Evolutionary conservation across 2,113 vertebrate species (phyloP), one percentile per base, ranked within the genome.

Genomic region (Ctenomys sociabilis): DNA sequence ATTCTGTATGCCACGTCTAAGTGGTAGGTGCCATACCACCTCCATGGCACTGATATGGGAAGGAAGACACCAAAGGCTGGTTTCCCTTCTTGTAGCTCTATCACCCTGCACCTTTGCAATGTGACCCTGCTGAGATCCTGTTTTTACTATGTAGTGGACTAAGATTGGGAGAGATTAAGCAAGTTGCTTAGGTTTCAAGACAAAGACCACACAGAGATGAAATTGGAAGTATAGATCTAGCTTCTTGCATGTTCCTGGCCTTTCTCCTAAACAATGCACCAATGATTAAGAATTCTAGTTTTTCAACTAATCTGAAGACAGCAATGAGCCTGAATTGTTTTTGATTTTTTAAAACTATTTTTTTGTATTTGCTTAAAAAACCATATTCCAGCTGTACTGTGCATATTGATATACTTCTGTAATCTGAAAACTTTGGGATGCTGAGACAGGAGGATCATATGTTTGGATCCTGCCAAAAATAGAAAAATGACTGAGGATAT

Each of bases 121-220:
- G 0, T 21, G 49, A 19, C n/a, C 13, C 13, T n/a, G 52, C n/a
- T 0, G 1, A 54, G 13, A n/a, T 13, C 21, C 1, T 54, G 6
- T 66, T 82, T 95, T 92, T 43, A 45, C 45, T 84, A 21, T 32
- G 43, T 14, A 77, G 54, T 35, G 30, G 0, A 37, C 43, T 49
- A 45, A 93, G 85, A 12, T 30, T 35, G 49, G 66, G 88, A 19
- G 64, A 90, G 28, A 68, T 28, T 59, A 78, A 49, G 30, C 35
- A 64, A 68, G 70, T 43, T 43, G 54, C 4, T 28, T 7, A 17
- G 37, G 37, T 52, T 85, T 92, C 37, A 57, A 78, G 59, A 57
- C 26, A 8, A 63, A 57, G 59, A 49, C 2, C 66, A 40, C 13
- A 30, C 7, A 63, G 75, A 81, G 49, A n/a, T 63, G 49, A 64